These are phyloP conservation scores for Hydractinia symbiolongicarpus DNA, from an alignment of 30 jellyfish, hydroid and myxozoan species.

Conservation along the genomic window DNA sequence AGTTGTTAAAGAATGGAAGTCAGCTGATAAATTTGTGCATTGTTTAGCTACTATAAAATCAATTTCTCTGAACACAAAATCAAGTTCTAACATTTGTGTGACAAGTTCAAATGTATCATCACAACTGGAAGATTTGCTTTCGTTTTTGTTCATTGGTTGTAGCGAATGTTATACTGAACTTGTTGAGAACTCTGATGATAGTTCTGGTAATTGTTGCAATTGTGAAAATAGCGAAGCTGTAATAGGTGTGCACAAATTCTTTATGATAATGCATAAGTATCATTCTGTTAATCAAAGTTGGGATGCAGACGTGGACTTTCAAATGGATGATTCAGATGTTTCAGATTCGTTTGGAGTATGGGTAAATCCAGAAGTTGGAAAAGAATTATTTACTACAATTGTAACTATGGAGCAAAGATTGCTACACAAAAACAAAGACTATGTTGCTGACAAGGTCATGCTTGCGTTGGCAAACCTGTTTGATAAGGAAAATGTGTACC, in stretches of 20 bases:
- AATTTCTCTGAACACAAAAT: not conserved
- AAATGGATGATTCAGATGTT: not conserved
- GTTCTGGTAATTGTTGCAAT: not conserved
- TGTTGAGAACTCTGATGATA: not conserved
- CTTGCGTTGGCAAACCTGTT: not conserved
- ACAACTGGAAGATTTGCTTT: not conserved
- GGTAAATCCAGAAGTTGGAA: conserved; percentile 1
- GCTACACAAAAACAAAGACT: not conserved
- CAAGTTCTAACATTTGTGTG: not conserved
- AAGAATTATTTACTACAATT: not conserved
- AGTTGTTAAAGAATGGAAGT: not conserved
- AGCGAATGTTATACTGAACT: not conserved
- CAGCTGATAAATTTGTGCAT: not conserved
- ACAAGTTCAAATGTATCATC: not conserved
- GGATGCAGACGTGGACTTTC: too few species aligned
- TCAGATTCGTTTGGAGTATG: not conserved
- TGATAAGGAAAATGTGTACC: too few species aligned
- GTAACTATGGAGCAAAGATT: not conserved
- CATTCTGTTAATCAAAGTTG: not conserved
- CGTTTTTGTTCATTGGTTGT: not conserved
- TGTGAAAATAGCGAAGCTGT: not conserved
- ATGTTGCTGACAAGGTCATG: not conserved
- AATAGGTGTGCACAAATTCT: not conserved
- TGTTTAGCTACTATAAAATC: not conserved
- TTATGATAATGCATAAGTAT: not conserved